Evolutionary conservation across 64 coral and sea anemone genomes (phyloP).

Genomic region (Dendronephthya gigantea): DNA sequence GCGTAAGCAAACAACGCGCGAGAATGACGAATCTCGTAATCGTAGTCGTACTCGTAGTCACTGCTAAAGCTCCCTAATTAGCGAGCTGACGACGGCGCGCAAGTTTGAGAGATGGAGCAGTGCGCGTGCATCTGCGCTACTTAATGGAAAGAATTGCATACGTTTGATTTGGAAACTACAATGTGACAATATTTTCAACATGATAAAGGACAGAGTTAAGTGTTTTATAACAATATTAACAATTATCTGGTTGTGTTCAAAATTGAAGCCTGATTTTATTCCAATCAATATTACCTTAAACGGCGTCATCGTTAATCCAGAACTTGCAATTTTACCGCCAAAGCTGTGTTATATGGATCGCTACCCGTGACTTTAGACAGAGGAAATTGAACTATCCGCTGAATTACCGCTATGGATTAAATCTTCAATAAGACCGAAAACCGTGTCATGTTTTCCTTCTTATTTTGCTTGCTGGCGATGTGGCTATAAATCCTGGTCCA

Average conservation of each 20-base stretch:
- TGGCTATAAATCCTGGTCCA: slow-evolving; percentile 27
- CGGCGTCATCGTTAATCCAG: background rate
- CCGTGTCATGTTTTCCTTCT: background rate
- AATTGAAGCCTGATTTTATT: background rate
- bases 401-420: background rate
- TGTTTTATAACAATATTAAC: background rate
- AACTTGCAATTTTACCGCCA: background rate
- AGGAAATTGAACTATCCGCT: background rate
- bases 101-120: too few species aligned
- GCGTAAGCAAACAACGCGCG: too few species aligned
- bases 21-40: too few species aligned
- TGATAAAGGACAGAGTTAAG: background rate
- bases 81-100: too few species aligned
- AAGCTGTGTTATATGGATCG: background rate
- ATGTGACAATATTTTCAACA: too few species aligned
- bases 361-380: background rate
- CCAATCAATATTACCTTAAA: background rate
- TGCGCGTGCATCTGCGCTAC: too few species aligned
- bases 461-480: slow-evolving; percentile 1
- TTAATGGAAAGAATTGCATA: too few species aligned
- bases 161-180: too few species aligned
- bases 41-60: too few species aligned
- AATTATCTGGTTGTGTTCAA: background rate
- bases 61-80: too few species aligned
- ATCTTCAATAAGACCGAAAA: background rate